These are phyloP conservation scores for Struthio camelus DNA, from an alignment of 2,113 vertebrate species.

Conservation along the genomic window DNA sequence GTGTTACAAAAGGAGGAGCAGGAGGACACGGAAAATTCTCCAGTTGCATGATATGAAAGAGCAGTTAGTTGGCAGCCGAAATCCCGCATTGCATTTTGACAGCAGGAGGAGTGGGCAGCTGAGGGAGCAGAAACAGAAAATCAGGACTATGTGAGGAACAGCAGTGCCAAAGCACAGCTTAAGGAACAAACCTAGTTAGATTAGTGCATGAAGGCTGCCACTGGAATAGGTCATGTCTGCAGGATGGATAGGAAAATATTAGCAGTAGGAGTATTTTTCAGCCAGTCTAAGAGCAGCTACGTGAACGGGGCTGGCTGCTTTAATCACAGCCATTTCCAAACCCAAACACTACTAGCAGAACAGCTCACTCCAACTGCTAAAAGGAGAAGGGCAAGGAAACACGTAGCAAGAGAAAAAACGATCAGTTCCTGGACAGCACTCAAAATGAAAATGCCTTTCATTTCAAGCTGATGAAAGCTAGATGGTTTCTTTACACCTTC, in stretches of 20 bases:
- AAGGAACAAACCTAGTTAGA: background rate
- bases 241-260: background rate
- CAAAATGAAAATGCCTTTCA: background rate
- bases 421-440: background rate
- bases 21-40: background rate
- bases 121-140: background rate
- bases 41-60: background rate
- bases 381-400: background rate
- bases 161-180: background rate
- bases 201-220: background rate
- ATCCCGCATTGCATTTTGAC: background rate
- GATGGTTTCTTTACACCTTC: background rate
- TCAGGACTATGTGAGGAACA: background rate
- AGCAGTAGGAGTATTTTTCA: background rate
- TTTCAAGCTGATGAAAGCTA: constrained; percentile 6
- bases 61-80: constrained; percentile 12
- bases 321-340: background rate
- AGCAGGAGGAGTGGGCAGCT: background rate
- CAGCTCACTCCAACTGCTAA: background rate
- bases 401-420: background rate
- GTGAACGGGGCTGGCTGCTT: background rate
- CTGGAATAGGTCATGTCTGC: background rate
- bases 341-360: background rate
- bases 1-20: background rate
- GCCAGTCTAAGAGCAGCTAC: background rate